Conservation (phyloP, 2,113 vertebrate genomes). For the Trematocara variabile region DNA sequence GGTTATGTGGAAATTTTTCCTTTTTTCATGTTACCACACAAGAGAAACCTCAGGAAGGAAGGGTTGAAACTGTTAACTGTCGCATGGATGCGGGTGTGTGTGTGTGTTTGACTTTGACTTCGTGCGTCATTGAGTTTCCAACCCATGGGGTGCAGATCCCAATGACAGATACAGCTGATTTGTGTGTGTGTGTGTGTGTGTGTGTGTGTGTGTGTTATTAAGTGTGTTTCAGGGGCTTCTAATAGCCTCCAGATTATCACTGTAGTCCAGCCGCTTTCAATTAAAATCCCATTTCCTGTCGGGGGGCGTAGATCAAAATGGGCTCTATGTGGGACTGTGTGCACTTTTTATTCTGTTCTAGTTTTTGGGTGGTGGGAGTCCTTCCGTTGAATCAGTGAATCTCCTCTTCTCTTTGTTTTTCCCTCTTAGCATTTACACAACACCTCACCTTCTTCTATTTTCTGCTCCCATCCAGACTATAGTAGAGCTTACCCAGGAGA, state of each 20-base stretch:
- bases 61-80: slow-evolving; percentile 50
- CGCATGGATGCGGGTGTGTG: background rate
- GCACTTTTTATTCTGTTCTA: background rate
- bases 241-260: slow-evolving; percentile 65
- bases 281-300: slow-evolving; percentile 73
- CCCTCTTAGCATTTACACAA: background rate
- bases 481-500: slow-evolving; percentile 90
- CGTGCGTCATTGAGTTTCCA: no score
- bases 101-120: no score
- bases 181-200: background rate
- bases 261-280: slow-evolving; percentile 58
- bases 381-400: background rate
- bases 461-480: slow-evolving; percentile 77
- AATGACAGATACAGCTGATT: no score
- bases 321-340: slow-evolving; percentile 15
- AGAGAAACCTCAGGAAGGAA: slow-evolving; percentile 62
- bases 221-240: background rate
- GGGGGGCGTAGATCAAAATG: slow-evolving; percentile 24
- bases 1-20: slow-evolving; percentile 49
- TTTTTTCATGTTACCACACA: slow-evolving; percentile 34
- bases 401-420: background rate
- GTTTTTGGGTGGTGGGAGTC: background rate
- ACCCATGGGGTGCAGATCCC: no score
- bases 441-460: background rate
- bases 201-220: background rate